Evolutionary conservation across 2,797 vertebrate genomes (phyloP).

Genomic region (Phrynocephalus vlangalii): DNA sequence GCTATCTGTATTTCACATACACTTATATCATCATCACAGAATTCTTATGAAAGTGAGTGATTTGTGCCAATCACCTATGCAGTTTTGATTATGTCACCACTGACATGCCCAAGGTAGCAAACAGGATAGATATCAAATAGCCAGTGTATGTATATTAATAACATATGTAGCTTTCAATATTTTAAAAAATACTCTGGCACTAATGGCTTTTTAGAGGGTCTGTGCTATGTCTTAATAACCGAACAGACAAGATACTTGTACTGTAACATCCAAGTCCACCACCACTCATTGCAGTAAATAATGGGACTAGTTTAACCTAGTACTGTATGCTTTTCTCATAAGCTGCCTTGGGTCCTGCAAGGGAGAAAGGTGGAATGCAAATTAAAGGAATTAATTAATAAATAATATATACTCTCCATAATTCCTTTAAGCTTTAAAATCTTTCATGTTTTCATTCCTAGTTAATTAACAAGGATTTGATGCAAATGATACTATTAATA

Average conservation of each 20-base stretch:
- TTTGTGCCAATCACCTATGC: neutral
- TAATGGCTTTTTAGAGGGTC: neutral
- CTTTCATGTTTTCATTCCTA: neutral
- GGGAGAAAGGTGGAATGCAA: no score
- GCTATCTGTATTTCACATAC: neutral
- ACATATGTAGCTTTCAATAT: neutral
- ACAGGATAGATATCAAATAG: neutral
- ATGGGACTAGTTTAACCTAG: no score
- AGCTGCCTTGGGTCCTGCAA: no score
- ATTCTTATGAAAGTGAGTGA: neutral
- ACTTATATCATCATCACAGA: neutral
- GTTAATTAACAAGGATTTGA: neutral
- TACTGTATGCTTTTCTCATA: no score
- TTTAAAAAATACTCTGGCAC: neutral
- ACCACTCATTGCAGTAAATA: no score
- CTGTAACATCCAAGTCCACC: neutral
- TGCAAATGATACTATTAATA: neutral
- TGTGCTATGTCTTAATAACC: neutral
- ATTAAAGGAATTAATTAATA: no score
- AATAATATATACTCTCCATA: neutral
- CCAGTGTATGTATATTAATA: neutral
- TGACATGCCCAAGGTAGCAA: neutral
- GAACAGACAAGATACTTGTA: neutral
- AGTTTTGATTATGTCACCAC: neutral
- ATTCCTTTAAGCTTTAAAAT: neutral